phyloP scores from a whole-genome alignment of 2,888 invertebrate genomes.

The Hypercompe scribonia region DNA sequence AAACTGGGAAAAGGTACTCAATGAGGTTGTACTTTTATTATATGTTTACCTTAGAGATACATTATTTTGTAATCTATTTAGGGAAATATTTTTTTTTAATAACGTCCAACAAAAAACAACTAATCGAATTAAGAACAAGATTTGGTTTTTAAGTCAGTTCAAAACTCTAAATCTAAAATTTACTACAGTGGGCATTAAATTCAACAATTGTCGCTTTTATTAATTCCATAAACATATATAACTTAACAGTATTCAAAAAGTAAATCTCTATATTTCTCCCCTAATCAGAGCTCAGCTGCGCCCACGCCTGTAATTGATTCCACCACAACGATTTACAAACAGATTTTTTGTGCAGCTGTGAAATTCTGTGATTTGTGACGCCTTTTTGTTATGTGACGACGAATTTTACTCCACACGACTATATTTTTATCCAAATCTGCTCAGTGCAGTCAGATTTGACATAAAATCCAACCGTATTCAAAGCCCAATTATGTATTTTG shows the following conservation, averaged over 20 bases:
- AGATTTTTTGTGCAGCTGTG: constrained; percentile 35
- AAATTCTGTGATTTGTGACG: constrained; percentile 7
- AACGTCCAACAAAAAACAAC: too few species aligned
- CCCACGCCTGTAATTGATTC: constrained; percentile 48
- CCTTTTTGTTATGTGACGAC: constrained; percentile 6
- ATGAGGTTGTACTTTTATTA: background rate
- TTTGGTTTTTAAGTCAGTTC: too few species aligned
- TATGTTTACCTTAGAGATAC: too few species aligned
- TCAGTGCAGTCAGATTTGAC: background rate
- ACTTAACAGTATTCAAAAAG: constrained; percentile 18
- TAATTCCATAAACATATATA: constrained; percentile 2
- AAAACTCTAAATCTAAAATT: too few species aligned
- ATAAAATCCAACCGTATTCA: too few species aligned
- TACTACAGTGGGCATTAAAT: too few species aligned
- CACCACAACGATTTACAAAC: constrained; percentile 24
- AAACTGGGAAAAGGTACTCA: background rate
- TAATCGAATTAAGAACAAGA: too few species aligned
- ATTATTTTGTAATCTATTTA: too few species aligned
- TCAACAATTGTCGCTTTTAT: background rate
- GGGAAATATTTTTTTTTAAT: too few species aligned
- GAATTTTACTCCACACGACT: background rate
- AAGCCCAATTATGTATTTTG: too few species aligned
- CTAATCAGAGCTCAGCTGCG: constrained; percentile 48
- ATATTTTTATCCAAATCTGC: background rate
- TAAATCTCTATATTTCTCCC: constrained; percentile 31